These are phyloP conservation scores for Hestina assimilis DNA, from an alignment of 1,140 invertebrate species.

Conservation along the genomic window DNA sequence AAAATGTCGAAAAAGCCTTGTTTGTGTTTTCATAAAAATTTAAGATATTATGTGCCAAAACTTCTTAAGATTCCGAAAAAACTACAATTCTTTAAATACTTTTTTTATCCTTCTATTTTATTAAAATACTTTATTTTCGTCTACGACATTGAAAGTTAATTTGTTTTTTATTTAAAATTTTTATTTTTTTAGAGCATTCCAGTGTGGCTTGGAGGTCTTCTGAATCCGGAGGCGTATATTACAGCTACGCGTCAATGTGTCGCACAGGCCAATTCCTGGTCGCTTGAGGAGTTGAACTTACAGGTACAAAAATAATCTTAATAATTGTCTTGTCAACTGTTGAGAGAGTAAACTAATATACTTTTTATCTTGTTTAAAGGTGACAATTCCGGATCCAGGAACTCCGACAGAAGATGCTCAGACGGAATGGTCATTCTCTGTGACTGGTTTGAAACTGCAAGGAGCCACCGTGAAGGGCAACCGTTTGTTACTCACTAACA, in stretches of 20 bases:
- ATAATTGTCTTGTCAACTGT: not conserved
- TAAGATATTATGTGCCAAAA: too few species aligned
- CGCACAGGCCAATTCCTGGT: constrained; percentile 95
- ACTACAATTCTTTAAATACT: too few species aligned
- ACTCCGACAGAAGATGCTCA: constrained; percentile 77
- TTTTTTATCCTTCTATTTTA: too few species aligned
- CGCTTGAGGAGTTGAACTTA: constrained; percentile 96
- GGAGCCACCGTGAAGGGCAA: constrained; percentile 96
- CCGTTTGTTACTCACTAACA: constrained; percentile 93
- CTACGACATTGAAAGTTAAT: too few species aligned
- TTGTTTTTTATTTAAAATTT: not conserved
- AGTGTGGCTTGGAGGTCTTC: constrained; percentile 97
- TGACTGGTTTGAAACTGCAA: constrained; percentile 94
- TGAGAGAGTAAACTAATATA: not conserved
- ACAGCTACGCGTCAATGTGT: constrained; percentile 99
- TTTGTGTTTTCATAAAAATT: not conserved
- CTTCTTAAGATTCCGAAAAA: too few species aligned
- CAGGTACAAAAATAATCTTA: constrained; percentile 85
- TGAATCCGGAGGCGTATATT: constrained; percentile 99
- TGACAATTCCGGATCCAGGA: constrained; percentile 82
- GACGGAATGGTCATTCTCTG: constrained; percentile 89
- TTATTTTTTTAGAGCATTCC: constrained; percentile 85
- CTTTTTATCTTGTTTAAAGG: constrained; percentile 34
- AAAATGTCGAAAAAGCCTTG: too few species aligned
- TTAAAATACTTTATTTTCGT: too few species aligned